A percentile compares a stretch with the other conserved stretches of the same genome.
phyloP scores from a whole-genome alignment of 2,888 invertebrate genomes.

The Chironomus tentans region DNA sequence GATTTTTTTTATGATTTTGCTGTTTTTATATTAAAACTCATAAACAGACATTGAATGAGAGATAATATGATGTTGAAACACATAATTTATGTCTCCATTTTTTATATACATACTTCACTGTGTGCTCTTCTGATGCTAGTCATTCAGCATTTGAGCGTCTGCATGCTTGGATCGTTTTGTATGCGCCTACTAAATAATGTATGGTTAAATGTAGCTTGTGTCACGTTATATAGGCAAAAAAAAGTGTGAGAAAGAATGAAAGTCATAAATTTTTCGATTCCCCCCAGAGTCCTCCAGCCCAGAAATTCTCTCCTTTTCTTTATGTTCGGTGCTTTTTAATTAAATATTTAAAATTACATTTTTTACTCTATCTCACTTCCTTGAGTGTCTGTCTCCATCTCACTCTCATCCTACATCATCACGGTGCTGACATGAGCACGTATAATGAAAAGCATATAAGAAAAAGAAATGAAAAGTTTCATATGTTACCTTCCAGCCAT shows the following conservation, averaged over 20 bases:
- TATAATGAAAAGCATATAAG: not conserved
- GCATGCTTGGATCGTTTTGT: not conserved
- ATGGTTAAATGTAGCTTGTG: conserved; percentile 4
- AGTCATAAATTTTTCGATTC: not conserved
- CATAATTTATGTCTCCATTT: conserved; percentile 25
- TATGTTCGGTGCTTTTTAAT: conserved; percentile 13
- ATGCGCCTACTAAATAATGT: conserved; percentile 17
- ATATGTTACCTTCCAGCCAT: conserved; percentile 5
- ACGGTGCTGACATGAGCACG: not conserved
- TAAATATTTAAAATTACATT: conserved; percentile 25
- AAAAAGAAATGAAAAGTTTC: not conserved
- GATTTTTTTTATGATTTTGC: conserved; percentile 15
- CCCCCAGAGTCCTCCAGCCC: not conserved
- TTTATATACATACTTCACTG: not conserved
- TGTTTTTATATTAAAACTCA: conserved; percentile 23
- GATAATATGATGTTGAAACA: conserved; percentile 21
- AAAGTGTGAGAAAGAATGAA: not conserved
- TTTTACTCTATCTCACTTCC: not conserved
- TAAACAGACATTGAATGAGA: conserved; percentile 26
- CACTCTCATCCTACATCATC: not conserved
- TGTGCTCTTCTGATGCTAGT: not conserved
- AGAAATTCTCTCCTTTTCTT: not conserved
- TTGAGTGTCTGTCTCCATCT: not conserved
- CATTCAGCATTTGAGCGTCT: not conserved
- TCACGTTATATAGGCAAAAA: not conserved